Evolutionary conservation across 2,888 invertebrate species (phyloP).

Genomic region (Clusia tigrina): DNA sequence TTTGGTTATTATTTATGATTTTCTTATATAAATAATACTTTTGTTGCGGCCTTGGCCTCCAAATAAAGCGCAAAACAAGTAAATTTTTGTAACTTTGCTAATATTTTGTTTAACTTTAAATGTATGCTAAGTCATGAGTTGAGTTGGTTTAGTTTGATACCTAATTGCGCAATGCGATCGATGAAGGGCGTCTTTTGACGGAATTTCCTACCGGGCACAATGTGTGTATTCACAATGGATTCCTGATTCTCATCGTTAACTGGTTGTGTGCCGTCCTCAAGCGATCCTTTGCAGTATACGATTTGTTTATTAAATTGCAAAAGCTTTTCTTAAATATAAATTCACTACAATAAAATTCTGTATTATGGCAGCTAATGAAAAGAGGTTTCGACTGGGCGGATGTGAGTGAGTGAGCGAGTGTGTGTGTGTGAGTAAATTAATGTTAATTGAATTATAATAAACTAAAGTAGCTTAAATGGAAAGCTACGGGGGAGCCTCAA

Average conservation of each 20-base stretch:
- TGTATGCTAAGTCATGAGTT: not conserved
- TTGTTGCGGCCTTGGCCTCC: constrained; percentile 38
- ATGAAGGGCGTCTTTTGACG: constrained; percentile 62
- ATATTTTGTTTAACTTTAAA: not conserved
- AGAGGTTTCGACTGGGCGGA: too few relatives aligned
- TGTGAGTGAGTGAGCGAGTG: too few relatives aligned
- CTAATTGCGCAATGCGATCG: constrained; percentile 62
- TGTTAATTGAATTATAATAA: too few relatives aligned
- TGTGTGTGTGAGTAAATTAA: too few relatives aligned
- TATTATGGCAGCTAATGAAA: too few relatives aligned
- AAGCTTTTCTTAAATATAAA: too few relatives aligned
- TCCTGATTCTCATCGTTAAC: constrained; percentile 43
- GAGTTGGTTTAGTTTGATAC: constrained; percentile 43
- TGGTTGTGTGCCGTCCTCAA: constrained; percentile 20
- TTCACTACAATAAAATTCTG: too few relatives aligned
- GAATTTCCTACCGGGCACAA: constrained; percentile 50
- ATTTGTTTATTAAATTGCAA: too few relatives aligned
- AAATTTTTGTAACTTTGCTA: constrained; percentile 13
- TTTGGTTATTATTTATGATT: constrained; percentile 17
- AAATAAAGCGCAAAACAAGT: constrained; percentile 54
- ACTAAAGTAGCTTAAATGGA: too few relatives aligned
- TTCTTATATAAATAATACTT: constrained; percentile 9
- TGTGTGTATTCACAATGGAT: constrained; percentile 38
- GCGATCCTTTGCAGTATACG: not conserved
- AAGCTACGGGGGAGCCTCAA: too few relatives aligned